Percentiles rank a stretch among this genome's conserved stretches.
Conservation (phyloP, 2,888 invertebrate species). For the Leptopterna dolabrata region DNA sequence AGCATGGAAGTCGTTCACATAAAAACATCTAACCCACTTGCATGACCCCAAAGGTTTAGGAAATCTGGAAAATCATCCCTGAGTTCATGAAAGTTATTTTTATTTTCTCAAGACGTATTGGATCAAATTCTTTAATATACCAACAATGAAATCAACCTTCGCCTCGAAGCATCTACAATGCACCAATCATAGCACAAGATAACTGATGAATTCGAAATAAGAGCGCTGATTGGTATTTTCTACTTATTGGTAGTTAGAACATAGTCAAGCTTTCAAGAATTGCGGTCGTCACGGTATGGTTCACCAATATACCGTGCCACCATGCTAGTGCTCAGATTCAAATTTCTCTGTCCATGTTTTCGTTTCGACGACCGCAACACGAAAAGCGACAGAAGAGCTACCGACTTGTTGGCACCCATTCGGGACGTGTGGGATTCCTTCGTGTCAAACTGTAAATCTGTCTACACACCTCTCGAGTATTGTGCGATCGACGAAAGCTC, state of each 20-base stretch:
- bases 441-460: conserved; percentile 45
- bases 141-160: background rate
- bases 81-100: background rate
- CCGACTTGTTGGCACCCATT: conserved; percentile 57
- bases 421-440: conserved; percentile 58
- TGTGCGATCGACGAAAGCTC: conserved; percentile 57
- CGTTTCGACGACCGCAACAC: conserved; percentile 57
- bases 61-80: background rate
- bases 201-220: background rate
- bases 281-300: conserved; percentile 47
- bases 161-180: background rate
- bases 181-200: background rate
- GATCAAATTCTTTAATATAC: background rate
- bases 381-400: conserved; percentile 46
- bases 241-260: background rate
- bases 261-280: conserved; percentile 32
- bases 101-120: background rate
- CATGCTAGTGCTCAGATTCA: conserved; percentile 56
- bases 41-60: conserved; percentile 9
- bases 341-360: conserved; percentile 54
- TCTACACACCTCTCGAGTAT: conserved; percentile 55
- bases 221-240: background rate
- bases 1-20: background rate
- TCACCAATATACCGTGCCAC: conserved; percentile 48
- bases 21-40: conserved; percentile 12